Conservation (phyloP, 2,113 vertebrate species). For the Chionis minor region DNA sequence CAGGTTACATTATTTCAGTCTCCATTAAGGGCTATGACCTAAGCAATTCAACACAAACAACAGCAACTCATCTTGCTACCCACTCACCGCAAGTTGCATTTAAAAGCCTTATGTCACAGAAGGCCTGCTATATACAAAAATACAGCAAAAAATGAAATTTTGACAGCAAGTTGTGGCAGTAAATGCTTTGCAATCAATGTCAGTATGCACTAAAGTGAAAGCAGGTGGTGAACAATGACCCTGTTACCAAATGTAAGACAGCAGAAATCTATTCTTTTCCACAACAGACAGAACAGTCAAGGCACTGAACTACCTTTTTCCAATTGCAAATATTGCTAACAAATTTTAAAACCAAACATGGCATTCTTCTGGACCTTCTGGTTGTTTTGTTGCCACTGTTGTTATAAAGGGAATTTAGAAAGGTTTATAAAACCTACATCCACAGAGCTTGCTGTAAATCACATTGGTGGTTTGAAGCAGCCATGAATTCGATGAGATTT, state of each 20-base stretch:
- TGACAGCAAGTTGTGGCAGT: conserved; percentile 38
- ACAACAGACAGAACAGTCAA: background rate
- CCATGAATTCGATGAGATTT: background rate
- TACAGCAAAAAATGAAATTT: background rate
- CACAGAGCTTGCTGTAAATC: background rate
- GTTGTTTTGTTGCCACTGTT: background rate
- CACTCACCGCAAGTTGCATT: conserved; percentile 2
- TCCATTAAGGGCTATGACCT: conserved; percentile 23
- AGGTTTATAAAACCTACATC: background rate
- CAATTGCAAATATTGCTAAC: background rate
- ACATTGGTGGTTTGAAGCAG: background rate
- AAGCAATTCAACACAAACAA: conserved; percentile 6
- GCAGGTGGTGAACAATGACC: conserved; percentile 51
- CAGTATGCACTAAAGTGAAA: background rate
- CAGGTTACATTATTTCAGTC: background rate
- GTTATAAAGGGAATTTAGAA: background rate
- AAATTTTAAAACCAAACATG: background rate
- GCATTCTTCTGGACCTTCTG: background rate
- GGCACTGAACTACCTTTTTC: background rate
- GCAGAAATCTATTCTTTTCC: conserved; percentile 26
- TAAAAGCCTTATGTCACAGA: conserved; percentile 47
- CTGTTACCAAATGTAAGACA: background rate
- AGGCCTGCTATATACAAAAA: background rate
- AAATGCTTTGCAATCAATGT: conserved; percentile 47
- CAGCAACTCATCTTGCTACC: conserved; percentile 41